Evolutionary conservation across 2,113 vertebrate genomes (phyloP).

Genomic region (Mungos mungo): DNA sequence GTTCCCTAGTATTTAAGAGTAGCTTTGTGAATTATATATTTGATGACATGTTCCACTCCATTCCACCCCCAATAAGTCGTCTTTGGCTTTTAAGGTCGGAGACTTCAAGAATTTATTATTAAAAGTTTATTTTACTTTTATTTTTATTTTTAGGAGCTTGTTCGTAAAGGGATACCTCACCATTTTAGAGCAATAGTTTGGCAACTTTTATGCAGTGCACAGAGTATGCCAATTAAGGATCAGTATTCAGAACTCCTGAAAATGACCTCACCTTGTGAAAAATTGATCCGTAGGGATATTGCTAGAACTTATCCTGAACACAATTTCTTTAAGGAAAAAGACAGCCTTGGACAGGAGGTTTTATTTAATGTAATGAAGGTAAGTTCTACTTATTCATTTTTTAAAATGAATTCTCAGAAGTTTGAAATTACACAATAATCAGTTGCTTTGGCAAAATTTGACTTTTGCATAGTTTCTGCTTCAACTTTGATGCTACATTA

Average conservation of each 20-base stretch:
- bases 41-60: neutral
- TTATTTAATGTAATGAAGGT: slow-evolving; percentile 99
- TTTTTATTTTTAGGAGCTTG: slow-evolving; percentile 91
- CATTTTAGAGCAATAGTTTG: slow-evolving; percentile 99
- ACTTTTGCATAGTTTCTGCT: slow-evolving; percentile 40
- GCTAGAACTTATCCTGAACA: slow-evolving; percentile 98
- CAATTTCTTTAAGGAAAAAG: slow-evolving; percentile 99
- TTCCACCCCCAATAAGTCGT: neutral
- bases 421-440: neutral
- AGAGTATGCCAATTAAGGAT: slow-evolving; percentile 98
- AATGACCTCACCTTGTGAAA: slow-evolving; percentile 99
- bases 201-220: slow-evolving; percentile 96
- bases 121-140: neutral
- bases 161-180: slow-evolving; percentile 97
- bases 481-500: slow-evolving; percentile 15
- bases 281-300: slow-evolving; percentile 97
- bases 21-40: slow-evolving; percentile 10
- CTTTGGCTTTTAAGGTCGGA: slow-evolving; percentile 24
- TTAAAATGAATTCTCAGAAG: slow-evolving; percentile 20
- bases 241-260: slow-evolving; percentile 98
- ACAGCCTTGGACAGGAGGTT: slow-evolving; percentile 97
- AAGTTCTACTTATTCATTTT: slow-evolving; percentile 67
- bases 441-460: slow-evolving; percentile 32
- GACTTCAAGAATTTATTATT: neutral
- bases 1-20: neutral